Percentiles rank a stretch among this genome's conserved stretches.
phyloP scores from a whole-genome alignment of 2,888 invertebrate species.

The Noctua pronuba region DNA sequence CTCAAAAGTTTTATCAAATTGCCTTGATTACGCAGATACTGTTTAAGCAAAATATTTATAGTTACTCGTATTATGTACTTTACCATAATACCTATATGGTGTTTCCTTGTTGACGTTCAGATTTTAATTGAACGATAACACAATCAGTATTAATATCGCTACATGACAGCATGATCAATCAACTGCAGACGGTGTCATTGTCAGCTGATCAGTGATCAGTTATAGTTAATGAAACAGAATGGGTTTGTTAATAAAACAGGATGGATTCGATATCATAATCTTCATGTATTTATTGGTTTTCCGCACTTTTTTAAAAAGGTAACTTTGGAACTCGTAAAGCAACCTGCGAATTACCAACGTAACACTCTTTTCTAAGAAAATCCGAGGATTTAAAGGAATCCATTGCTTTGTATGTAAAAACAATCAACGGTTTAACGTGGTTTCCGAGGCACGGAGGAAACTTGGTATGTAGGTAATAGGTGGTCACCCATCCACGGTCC shows the following conservation, averaged over 20 bases:
- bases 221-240: constrained; percentile 52
- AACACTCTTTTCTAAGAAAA: neutral
- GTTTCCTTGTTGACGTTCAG: constrained; percentile 17
- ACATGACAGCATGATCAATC: constrained; percentile 49
- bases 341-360: neutral
- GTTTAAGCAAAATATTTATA: neutral
- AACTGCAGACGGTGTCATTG: constrained; percentile 35
- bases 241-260: constrained; percentile 29
- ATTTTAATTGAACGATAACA: constrained; percentile 58
- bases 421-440: too few species aligned
- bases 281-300: neutral
- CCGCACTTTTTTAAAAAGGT: too few species aligned
- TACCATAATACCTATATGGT: too few species aligned
- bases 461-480: too few species aligned
- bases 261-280: constrained; percentile 3
- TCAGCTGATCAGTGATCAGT: constrained; percentile 58
- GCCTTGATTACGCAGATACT: neutral
- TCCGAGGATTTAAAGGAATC: neutral
- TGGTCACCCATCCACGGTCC: too few species aligned
- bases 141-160: constrained; percentile 53
- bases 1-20: neutral
- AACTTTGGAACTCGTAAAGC: too few species aligned
- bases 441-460: too few species aligned
- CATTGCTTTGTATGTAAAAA: too few species aligned
- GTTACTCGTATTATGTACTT: neutral